Conservation (phyloP, 2,888 invertebrate species). For the Ennomos erosarius region DNA sequence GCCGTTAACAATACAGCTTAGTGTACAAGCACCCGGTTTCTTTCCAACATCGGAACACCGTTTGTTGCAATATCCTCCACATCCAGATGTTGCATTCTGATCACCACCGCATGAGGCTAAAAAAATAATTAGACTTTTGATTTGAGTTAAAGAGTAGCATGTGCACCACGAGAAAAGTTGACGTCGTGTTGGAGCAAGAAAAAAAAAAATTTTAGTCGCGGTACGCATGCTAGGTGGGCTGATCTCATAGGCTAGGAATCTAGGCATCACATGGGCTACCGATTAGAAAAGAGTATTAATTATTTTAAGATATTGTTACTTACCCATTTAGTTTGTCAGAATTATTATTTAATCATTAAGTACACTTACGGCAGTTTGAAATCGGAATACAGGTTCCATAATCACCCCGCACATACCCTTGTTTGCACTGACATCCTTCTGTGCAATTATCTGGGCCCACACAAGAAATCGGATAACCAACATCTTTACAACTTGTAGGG, state of each 20-base stretch:
- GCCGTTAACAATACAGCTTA: slow-evolving; percentile 33
- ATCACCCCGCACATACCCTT: slow-evolving; percentile 37
- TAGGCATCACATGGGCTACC: too few species aligned
- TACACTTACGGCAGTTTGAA: slow-evolving; percentile 38
- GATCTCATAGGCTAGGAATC: too few species aligned
- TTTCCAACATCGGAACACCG: slow-evolving; percentile 41
- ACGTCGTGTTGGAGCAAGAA: too few species aligned
- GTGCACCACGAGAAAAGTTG: too few species aligned
- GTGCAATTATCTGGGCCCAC: slow-evolving; percentile 34
- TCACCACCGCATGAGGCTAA: slow-evolving; percentile 42
- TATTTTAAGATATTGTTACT: too few species aligned
- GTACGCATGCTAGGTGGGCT: too few species aligned
- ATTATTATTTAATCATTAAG: too few species aligned
- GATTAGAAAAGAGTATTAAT: too few species aligned
- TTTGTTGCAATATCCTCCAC: slow-evolving; percentile 43
- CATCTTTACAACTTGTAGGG: slow-evolving; percentile 28
- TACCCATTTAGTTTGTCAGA: too few species aligned
- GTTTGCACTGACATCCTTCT: slow-evolving; percentile 46
- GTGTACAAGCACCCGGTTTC: slow-evolving; percentile 24
- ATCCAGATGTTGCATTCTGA: slow-evolving; percentile 43
- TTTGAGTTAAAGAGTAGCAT: too few species aligned
- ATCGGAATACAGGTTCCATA: slow-evolving; percentile 47
- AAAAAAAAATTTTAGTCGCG: too few species aligned
- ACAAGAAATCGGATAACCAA: slow-evolving; percentile 19
- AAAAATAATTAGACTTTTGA: not conserved